Base-by-base conservation (phyloP, 2,888 invertebrate genomes). In the Scaptomyza parva region DNA sequence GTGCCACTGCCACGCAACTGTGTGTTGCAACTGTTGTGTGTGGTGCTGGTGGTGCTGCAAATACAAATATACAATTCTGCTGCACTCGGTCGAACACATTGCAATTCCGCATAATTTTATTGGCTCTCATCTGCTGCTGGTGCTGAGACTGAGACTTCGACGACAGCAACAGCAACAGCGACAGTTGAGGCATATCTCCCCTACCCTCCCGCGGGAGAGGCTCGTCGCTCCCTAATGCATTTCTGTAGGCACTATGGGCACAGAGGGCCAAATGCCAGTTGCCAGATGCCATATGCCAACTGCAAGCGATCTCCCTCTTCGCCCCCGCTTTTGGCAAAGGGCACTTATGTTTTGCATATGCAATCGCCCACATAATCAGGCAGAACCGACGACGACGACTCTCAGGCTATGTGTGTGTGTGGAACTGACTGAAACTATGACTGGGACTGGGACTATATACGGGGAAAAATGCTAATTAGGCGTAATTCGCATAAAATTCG, bases 401-500 rank as follows among this genome's bases (percentile, higher is more conserved):
- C n/a, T n/a, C n/a, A n/a, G n/a, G n/a, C n/a, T n/a, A n/a, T n/a
- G n/a, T n/a, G n/a, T n/a, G n/a, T n/a, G n/a, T n/a, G n/a, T n/a
- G n/a, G n/a, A n/a, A 1, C 14, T 11, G 33, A 14, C 35, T 35
- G 35, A 4, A n/a, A 35, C n/a, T n/a, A 6, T 5, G n/a, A n/a
- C n/a, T 3, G 7, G 6, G 26, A n/a, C n/a, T n/a, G 8, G 2
- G 33, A n/a, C 33, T 30, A 45, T 14, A 14, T 35, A 8, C 8
- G 18, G 63, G 63, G 78, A 78, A 77, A 83, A 88, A 85, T 85
- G 88, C 84, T 85, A 88, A 85, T 85, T 85, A 85, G 88, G 86
- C 84, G 86, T 86, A 88, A 86, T 85, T 80, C 88, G 88, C 88
- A 88, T 88, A 86, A 85, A 85, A 85, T 80, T 80, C 86, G 84